Conservation (phyloP, 2,797 vertebrate species). For the Sebastes kiyomatsui region DNA sequence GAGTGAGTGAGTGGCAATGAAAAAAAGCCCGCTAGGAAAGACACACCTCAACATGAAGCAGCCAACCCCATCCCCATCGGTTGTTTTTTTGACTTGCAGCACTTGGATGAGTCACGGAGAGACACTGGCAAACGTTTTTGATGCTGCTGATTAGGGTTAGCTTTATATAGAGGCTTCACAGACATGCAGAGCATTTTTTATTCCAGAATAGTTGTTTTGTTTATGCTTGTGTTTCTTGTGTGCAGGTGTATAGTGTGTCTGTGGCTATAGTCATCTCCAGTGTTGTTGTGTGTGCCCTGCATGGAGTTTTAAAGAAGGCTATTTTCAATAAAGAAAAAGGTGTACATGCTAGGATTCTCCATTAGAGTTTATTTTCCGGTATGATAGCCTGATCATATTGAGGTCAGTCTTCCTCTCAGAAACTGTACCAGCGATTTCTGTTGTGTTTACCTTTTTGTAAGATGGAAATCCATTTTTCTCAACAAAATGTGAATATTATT, state of each 20-base stretch:
- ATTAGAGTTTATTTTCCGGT: background rate
- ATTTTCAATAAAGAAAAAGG: background rate
- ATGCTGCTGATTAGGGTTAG: constrained; percentile 17
- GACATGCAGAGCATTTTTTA: background rate
- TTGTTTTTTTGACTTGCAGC: constrained; percentile 51
- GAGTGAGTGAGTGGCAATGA: background rate
- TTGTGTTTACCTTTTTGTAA: background rate
- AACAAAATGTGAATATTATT: background rate
- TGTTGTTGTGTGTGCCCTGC: background rate
- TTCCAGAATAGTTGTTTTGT: background rate
- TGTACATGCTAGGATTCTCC: background rate
- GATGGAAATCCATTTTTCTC: background rate
- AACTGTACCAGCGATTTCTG: background rate
- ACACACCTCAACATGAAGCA: constrained; percentile 69
- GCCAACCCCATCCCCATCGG: constrained; percentile 4
- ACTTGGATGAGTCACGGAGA: constrained; percentile 58
- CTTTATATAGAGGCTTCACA: background rate
- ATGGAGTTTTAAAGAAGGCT: background rate
- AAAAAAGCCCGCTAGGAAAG: constrained; percentile 1
- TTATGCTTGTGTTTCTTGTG: background rate
- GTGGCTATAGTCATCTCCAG: background rate
- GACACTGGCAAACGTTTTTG: constrained; percentile 40
- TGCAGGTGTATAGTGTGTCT: background rate
- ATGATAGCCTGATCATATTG: background rate
- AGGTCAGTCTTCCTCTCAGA: background rate